These are phyloP conservation scores for Tretioscincus oriximinensis DNA, from an alignment of 2,113 vertebrate species.

Conservation along the genomic window DNA sequence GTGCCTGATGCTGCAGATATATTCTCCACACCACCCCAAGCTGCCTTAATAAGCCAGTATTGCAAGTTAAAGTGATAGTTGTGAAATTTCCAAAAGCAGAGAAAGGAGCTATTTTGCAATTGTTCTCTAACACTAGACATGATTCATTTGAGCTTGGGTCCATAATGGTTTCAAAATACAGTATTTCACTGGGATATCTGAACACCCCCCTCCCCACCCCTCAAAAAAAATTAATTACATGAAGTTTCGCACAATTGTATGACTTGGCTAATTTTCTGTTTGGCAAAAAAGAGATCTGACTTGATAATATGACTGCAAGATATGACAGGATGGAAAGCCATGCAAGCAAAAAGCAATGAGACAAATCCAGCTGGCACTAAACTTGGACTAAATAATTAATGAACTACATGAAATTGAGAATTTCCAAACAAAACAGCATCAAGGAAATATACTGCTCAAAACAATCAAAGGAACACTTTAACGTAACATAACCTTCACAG, in stretches of 20 bases:
- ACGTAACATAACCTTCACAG: too few species aligned
- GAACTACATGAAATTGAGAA: not conserved
- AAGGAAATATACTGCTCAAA: too few species aligned
- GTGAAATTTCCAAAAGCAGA: conserved; percentile 61
- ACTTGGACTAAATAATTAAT: conserved; percentile 24
- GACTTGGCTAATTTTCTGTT: conserved; percentile 39
- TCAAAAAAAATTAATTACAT: conserved; percentile 28
- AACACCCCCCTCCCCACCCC: too few species aligned
- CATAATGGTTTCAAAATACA: conserved; percentile 44
- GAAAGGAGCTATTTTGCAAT: conserved; percentile 56
- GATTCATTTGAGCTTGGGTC: conserved; percentile 41
- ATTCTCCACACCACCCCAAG: conserved; percentile 59
- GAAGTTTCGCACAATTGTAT: conserved; percentile 23
- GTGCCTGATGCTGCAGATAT: conserved; percentile 38
- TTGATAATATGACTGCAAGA: conserved; percentile 24
- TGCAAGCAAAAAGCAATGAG: conserved; percentile 16
- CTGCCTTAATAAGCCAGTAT: conserved; percentile 55
- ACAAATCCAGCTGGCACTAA: conserved; percentile 6
- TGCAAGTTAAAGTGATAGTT: conserved; percentile 54
- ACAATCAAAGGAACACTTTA: too few species aligned
- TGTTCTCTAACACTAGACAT: conserved; percentile 32
- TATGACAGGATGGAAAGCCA: conserved; percentile 31
- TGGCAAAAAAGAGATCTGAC: not conserved
- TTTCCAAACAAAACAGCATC: not conserved
- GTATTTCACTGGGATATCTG: conserved; percentile 48